Base-by-base conservation (phyloP, 2,797 vertebrate genomes). In the Eupleurogrammus muticus region DNA sequence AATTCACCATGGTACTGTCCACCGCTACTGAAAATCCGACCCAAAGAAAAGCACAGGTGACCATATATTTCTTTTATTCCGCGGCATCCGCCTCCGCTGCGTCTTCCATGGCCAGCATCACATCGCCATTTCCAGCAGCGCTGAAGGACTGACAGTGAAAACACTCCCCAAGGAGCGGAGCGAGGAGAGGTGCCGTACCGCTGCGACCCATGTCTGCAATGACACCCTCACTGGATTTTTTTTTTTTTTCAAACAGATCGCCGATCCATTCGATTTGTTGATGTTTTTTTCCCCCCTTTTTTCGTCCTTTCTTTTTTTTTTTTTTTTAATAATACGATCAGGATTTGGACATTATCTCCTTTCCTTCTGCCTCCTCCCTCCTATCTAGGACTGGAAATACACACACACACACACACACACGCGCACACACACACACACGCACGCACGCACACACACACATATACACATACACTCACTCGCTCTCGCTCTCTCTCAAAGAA, bases 1-100 rank as follows among this genome's bases (percentile, higher is more conserved):
- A 99, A 95, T 98, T 98, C 97, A 99, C 94, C 94, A 95, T 95
- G 93, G 93, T 98, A 95, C 94, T 95, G 95, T 95, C 96, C 93
- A 92, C 95, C 94, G 94, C 95, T 95, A 95, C 96, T 93, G 94
- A 94, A 89, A 90, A 93, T 93, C 94, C 93, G 91, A 89, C 88
- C 89, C 90, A 89, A 92, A 92, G 89, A 92, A 92, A 96, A 96
- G 95, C 95, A 95, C 95, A 96, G 96, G 95, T 96, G 94, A 95
- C 91, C 95, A 94, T 94, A 94, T 90, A 94, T 82, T 81, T 92
- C 92, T 94, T n/a, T 92, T 95, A 94, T 93, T 95, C 91, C 94
- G 94, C 94, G 95, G 95, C 94, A 95, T 96, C 95, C 93, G 95
- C 94, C 94, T 92, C 90, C 89, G 90, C 91, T 94, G 94, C 93